A percentile compares a stretch with the other conserved stretches of the same genome.
Evolutionary conservation across 2,113 vertebrate genomes (phyloP).

Genomic region (Psephotus haematonotus): DNA sequence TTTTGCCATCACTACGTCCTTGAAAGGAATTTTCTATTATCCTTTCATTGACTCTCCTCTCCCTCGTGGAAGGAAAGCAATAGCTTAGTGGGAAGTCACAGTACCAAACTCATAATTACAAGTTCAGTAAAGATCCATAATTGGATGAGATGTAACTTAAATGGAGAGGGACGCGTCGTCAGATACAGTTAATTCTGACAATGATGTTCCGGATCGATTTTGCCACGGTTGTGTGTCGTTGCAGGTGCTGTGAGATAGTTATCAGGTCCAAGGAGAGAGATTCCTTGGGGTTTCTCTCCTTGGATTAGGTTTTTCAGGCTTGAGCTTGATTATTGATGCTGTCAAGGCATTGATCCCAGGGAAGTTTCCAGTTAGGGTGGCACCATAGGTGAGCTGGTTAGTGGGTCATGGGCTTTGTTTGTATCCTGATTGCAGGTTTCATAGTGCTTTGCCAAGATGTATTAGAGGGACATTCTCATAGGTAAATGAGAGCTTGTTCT

Average conservation of each 20-base stretch:
- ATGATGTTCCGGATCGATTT: slow-evolving; percentile 25
- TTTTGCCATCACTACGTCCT: background rate
- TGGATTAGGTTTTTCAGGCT: background rate
- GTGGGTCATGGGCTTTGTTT: background rate
- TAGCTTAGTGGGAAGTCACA: slow-evolving; percentile 31
- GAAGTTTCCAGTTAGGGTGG: background rate
- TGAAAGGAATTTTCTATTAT: slow-evolving; percentile 63
- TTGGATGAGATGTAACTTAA: slow-evolving; percentile 58
- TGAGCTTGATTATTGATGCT: background rate
- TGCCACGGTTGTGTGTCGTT: background rate
- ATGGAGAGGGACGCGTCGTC: slow-evolving; percentile 46
- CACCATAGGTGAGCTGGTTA: background rate
- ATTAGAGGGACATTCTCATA: background rate
- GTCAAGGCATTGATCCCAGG: background rate
- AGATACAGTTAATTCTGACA: slow-evolving; percentile 52
- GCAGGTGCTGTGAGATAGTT: slow-evolving; percentile 7
- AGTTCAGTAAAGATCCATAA: slow-evolving; percentile 61
- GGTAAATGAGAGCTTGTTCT: background rate
- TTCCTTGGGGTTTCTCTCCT: slow-evolving; percentile 16
- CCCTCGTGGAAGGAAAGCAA: slow-evolving; percentile 25
- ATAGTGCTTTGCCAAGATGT: background rate
- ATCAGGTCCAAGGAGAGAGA: background rate
- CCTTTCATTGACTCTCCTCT: slow-evolving; percentile 54
- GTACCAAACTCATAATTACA: slow-evolving; percentile 52
- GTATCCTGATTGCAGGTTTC: background rate